Percentiles rank a stretch among this genome's conserved stretches.
Conservation (phyloP, 2,113 vertebrate species). For the Irena cyanogastra region DNA sequence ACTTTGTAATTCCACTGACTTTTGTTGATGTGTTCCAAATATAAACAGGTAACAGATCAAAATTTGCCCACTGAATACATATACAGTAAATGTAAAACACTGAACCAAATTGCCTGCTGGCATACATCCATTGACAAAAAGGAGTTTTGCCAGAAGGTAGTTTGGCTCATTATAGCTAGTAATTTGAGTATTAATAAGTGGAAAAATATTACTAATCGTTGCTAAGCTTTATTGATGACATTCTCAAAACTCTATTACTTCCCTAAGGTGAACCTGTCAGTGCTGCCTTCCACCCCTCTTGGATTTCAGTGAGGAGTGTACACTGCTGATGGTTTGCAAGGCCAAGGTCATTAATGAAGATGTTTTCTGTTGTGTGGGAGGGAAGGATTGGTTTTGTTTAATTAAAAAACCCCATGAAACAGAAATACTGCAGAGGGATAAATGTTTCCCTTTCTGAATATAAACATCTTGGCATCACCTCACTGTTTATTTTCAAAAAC, state of each 20-base stretch:
- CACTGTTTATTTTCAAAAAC: constrained; percentile 70
- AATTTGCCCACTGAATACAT: constrained; percentile 16
- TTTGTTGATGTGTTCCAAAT: constrained; percentile 24
- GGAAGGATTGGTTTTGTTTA: constrained; percentile 14
- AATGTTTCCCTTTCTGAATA: constrained; percentile 62
- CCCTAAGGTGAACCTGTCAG: not conserved
- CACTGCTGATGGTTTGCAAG: not conserved
- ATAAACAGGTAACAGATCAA: constrained; percentile 58
- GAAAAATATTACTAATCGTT: constrained; percentile 48
- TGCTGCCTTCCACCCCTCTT: not conserved
- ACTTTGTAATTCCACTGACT: not conserved
- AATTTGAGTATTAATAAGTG: constrained; percentile 59
- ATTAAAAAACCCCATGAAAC: constrained; percentile 40
- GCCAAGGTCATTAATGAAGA: constrained; percentile 23
- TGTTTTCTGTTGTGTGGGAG: constrained; percentile 18
- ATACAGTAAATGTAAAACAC: constrained; percentile 30
- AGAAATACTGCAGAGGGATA: constrained; percentile 46
- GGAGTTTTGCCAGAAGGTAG: constrained; percentile 58
- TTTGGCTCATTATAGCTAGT: constrained; percentile 55
- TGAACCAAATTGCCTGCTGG: constrained; percentile 45
- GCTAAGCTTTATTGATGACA: constrained; percentile 39
- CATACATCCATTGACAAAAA: not conserved
- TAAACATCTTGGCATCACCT: constrained; percentile 73
- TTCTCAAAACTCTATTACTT: not conserved
- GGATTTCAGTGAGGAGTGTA: not conserved